Evolutionary conservation across 2,113 vertebrate genomes (phyloP), one percentile per base, ranked within the genome.

Genomic region (Microcebus griseorufus): DNA sequence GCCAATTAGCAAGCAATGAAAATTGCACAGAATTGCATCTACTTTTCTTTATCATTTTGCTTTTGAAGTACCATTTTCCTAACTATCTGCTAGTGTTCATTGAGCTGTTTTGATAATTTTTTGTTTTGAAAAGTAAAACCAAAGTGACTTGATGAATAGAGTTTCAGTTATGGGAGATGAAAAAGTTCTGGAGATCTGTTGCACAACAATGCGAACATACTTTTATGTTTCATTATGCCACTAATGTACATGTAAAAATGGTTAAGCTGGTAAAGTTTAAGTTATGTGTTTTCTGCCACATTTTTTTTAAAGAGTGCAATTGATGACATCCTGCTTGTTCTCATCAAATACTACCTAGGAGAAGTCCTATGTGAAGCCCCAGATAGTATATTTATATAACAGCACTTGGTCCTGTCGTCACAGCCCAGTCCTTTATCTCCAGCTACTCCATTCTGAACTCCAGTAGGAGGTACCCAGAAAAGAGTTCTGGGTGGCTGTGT

Each of bases 81-180:
- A 73, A 93, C 60, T 87, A 90, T 67, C 70, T 55, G 45, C 10
- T 70, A 42, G 32, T 72, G 55, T 90, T 94, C 82, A 32, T 64
- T 95, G 72, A 67, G 48, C 18, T 87, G 16, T 9, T 88, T 90
- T 81, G 17, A 39, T 89, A 70, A 27, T 65, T 85, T 75, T 76
- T 91, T 95, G 23, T 85, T 94, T 93, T 25, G 64, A 81, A 75
- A 93, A 95, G 12, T 94, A 91, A 91, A 97, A n/a, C 25, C 32
- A 48, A 69, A 53, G 64, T n/a, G 42, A 90, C 70, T 92, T 60
- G 27, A 51, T 42, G 58, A 55, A 2, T 0, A 65, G 51, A 95
- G 13, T 65, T 95, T 92, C 62, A 65, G 9, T 67, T 93, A 76
- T 76, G 76, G 32, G 82, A 92, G 76, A 85, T 65, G n/a, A 87